These are phyloP conservation scores for Liopterus haemorrhoidalis DNA, from an alignment of 2,888 invertebrate species.

Conservation along the genomic window DNA sequence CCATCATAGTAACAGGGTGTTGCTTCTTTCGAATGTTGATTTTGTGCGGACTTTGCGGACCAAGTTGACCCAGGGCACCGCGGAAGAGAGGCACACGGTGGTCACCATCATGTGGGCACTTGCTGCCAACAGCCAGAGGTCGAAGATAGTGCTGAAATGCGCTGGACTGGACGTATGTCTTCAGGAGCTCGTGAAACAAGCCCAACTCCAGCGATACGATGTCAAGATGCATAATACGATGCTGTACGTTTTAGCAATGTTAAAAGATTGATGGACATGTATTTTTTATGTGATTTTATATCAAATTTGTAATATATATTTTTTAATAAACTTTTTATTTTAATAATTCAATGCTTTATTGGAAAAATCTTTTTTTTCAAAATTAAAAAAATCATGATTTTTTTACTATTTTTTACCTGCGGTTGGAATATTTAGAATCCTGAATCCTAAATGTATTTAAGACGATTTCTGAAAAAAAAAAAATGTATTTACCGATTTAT, in stretches of 20 bases:
- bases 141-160: conserved; percentile 51
- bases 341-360: background rate
- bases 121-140: conserved; percentile 64
- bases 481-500: no score
- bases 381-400: no score
- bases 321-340: background rate
- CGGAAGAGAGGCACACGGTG: conserved; percentile 46
- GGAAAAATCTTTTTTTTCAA: no score
- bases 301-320: background rate
- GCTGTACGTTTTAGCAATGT: conserved; percentile 38
- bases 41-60: conserved; percentile 47
- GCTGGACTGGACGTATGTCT: conserved; percentile 48
- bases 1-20: conserved; percentile 49
- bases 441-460: no score
- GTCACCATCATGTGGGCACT: conserved; percentile 60
- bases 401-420: background rate
- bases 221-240: conserved; percentile 38
- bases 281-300: conserved; percentile 7
- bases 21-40: conserved; percentile 50
- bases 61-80: conserved; percentile 45
- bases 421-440: no score
- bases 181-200: conserved; percentile 46
- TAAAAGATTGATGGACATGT: conserved; percentile 34
- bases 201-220: conserved; percentile 40
- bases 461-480: no score